A percentile compares a stretch with the other conserved stretches of the same genome.
Evolutionary conservation across 2,888 invertebrate species (phyloP).

Genomic region (Opisthograptis luteolata): DNA sequence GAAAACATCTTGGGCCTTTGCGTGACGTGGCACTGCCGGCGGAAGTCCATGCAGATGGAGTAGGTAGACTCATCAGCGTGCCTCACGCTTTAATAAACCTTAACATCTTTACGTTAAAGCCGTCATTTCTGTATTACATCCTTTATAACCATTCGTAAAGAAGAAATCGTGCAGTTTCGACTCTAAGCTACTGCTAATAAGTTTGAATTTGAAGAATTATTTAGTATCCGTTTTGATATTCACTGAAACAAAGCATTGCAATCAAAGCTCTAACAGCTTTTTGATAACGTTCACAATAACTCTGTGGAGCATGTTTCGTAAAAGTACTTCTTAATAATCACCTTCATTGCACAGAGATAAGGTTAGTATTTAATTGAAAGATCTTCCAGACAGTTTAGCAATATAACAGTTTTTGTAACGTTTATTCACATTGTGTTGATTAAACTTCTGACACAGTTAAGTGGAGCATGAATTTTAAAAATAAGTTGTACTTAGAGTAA

Average conservation of each 20-base stretch:
- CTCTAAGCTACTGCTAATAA: background rate
- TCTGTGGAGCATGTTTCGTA: background rate
- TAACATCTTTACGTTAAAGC: background rate
- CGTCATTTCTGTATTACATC: background rate
- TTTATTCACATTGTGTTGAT: slow-evolving; percentile 30
- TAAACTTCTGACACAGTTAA: slow-evolving; percentile 16
- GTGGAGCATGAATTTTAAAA: slow-evolving; percentile 14
- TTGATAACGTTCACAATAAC: slow-evolving; percentile 3
- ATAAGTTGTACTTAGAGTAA: no score
- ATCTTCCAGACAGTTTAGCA: slow-evolving; percentile 12
- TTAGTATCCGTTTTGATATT: background rate
- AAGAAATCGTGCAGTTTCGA: background rate
- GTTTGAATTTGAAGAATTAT: slow-evolving; percentile 3
- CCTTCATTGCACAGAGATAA: slow-evolving; percentile 1
- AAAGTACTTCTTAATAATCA: background rate
- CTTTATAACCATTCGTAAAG: background rate
- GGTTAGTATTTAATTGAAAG: slow-evolving; percentile 5
- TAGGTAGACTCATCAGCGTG: background rate
- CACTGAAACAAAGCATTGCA: background rate
- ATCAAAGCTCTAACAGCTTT: slow-evolving; percentile 1
- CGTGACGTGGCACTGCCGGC: slow-evolving; percentile 31
- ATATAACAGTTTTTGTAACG: slow-evolving; percentile 27
- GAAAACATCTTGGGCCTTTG: slow-evolving; percentile 29
- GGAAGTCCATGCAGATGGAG: slow-evolving; percentile 29
- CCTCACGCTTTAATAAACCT: background rate